These are phyloP conservation scores for Parus major DNA, from an alignment of 2,113 vertebrate genomes.

Conservation along the genomic window DNA sequence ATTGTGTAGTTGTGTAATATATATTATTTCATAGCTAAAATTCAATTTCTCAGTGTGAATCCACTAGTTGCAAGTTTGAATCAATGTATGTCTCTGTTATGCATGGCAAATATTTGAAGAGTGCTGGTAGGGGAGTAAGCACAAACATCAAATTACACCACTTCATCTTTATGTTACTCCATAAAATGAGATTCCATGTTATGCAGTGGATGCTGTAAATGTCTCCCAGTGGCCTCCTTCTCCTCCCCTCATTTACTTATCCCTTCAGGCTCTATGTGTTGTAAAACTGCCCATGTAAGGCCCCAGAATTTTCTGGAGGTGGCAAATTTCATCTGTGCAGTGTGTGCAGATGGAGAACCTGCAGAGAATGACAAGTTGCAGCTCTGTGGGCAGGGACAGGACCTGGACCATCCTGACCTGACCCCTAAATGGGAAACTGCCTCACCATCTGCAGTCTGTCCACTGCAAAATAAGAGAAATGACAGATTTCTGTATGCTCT, in stretches of 20 bases:
- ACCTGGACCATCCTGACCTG: background rate
- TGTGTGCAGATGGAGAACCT: background rate
- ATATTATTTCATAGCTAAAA: background rate
- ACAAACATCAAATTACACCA: background rate
- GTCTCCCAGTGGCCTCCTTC: background rate
- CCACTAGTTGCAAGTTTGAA: background rate
- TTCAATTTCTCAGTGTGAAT: background rate
- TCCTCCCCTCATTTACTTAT: background rate
- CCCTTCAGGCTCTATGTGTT: fast-evolving
- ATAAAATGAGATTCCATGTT: background rate
- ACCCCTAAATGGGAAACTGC: background rate
- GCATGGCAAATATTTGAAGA: background rate
- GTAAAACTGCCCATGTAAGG: background rate
- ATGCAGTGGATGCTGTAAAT: background rate
- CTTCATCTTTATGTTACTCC: background rate
- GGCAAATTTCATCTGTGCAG: fast-evolving
- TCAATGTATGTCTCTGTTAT: no score
- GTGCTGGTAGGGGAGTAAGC: background rate
- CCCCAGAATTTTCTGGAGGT: background rate
- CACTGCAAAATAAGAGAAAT: background rate
- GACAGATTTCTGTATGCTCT: fast-evolving
- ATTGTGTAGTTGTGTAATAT: background rate
- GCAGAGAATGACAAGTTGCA: background rate
- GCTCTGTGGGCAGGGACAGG: fast-evolving
- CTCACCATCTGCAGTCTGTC: background rate